Evolutionary conservation across 1,140 invertebrate species (phyloP).

Genomic region (Aethina tumida): DNA sequence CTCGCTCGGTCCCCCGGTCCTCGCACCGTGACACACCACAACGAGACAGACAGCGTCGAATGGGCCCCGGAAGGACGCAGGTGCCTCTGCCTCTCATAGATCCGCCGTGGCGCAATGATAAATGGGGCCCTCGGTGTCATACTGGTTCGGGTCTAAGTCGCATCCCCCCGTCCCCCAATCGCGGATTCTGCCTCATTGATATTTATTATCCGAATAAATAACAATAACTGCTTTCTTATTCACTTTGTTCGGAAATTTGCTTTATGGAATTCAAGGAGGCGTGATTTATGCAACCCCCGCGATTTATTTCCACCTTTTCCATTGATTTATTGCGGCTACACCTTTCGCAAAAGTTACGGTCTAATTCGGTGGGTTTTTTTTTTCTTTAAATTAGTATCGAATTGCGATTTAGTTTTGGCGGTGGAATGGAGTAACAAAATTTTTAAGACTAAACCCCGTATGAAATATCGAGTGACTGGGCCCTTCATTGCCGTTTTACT

Average conservation of each 20-base stretch:
- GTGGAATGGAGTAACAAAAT: too few relatives aligned
- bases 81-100: conserved; percentile 9
- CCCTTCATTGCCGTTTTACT: too few relatives aligned
- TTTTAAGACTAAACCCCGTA: too few relatives aligned
- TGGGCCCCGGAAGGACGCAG: conserved; percentile 11
- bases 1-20: too few relatives aligned
- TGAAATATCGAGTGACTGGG: too few relatives aligned
- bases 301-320: too few relatives aligned
- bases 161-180: conserved; percentile 10
- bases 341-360: too few relatives aligned
- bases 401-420: too few relatives aligned
- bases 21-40: conserved; percentile 11
- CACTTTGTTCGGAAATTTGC: conserved; percentile 18
- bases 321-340: too few relatives aligned
- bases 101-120: conserved; percentile 15
- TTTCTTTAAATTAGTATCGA: too few relatives aligned
- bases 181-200: conserved; percentile 16
- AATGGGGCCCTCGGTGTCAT: conserved; percentile 17
- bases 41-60: conserved; percentile 9
- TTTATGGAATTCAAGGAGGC: conserved; percentile 13
- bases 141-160: conserved; percentile 7
- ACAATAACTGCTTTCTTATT: conserved; percentile 21
- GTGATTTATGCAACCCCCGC: too few relatives aligned
- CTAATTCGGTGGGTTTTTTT: too few relatives aligned
- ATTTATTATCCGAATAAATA: conserved; percentile 19